Conservation (phyloP, 2,888 invertebrate genomes). For the Dynastes hyllus region DNA sequence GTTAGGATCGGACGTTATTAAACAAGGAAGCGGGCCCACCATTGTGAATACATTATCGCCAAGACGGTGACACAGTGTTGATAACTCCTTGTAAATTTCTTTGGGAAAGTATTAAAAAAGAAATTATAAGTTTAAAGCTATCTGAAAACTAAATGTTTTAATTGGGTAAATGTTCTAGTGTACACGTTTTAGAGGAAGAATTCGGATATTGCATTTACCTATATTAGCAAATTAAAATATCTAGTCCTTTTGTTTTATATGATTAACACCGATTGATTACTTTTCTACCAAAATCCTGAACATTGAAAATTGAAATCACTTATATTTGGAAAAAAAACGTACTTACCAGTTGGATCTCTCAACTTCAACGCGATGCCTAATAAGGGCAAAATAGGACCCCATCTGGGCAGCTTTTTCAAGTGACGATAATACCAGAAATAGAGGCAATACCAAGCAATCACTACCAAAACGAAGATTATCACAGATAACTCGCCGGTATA, state of each 20-base stretch:
- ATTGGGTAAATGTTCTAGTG: no score
- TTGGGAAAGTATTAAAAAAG: not conserved
- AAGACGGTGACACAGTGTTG: not conserved
- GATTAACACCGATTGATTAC: no score
- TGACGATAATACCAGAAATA: conserved; percentile 2
- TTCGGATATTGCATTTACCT: no score
- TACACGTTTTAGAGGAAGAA: no score
- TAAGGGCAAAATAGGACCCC: not conserved
- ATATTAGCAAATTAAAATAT: no score
- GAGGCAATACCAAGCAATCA: not conserved
- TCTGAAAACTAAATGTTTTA: not conserved
- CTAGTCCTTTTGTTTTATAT: no score
- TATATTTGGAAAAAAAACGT: not conserved
- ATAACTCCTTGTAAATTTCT: not conserved
- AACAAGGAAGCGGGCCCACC: not conserved
- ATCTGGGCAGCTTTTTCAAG: not conserved
- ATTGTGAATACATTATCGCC: not conserved
- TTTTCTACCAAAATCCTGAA: no score
- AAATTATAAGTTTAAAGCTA: not conserved
- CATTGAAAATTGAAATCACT: no score
- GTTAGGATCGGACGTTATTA: not conserved
- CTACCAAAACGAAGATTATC: not conserved
- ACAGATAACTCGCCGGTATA: not conserved
- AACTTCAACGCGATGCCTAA: not conserved
- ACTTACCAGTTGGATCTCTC: not conserved